Percentiles rank a stretch among this genome's conserved stretches.
phyloP scores from a whole-genome alignment of 2,888 invertebrate genomes.

The Sphinx pinastri region DNA sequence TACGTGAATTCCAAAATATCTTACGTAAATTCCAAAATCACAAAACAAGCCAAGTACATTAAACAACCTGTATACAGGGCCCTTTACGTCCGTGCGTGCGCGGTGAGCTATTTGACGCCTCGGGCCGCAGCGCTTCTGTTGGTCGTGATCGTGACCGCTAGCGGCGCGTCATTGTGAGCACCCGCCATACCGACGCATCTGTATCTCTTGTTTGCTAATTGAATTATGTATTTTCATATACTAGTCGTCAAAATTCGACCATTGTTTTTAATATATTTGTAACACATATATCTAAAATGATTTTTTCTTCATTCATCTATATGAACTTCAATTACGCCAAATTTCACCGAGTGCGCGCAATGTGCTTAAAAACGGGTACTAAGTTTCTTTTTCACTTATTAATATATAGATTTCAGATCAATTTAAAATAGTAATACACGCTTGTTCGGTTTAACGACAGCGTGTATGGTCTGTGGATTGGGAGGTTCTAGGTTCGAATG shows the following conservation, averaged over 20 bases:
- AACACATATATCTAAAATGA: no score
- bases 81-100: constrained; percentile 21
- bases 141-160: constrained; percentile 58
- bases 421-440: no score
- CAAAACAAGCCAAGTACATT: not conserved
- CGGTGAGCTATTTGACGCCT: constrained; percentile 55
- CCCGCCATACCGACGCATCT: constrained; percentile 18
- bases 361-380: no score
- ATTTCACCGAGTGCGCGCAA: no score
- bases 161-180: constrained; percentile 37
- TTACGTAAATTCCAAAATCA: not conserved
- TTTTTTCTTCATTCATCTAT: no score
- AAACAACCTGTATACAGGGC: constrained; percentile 2
- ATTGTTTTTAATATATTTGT: no score
- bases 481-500: no score
- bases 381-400: no score
- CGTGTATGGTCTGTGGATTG: no score
- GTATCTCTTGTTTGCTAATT: constrained; percentile 26
- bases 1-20: not conserved
- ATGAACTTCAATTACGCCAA: no score
- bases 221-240: constrained; percentile 18
- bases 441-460: no score
- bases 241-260: not conserved
- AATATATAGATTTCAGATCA: no score
- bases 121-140: constrained; percentile 62